Base-by-base conservation (phyloP, 2,797 vertebrate species). In the Sebastes taczanowskii region DNA sequence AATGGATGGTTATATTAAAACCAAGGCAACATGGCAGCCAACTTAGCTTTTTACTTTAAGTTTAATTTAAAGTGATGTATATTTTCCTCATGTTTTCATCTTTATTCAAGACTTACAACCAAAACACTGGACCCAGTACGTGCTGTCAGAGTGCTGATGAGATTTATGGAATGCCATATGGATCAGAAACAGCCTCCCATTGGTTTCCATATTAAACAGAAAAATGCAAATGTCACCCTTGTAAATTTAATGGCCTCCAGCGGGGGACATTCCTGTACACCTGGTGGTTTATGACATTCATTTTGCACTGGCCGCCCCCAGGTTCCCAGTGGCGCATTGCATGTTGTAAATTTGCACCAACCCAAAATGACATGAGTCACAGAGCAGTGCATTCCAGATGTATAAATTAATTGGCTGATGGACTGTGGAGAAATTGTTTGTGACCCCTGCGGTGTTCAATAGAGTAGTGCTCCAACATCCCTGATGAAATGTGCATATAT, bases 201-300 rank as follows among this genome's bases (percentile, higher is more conserved):
- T 52, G 64, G 46, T 80, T 86, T 83, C 38, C 5, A 49, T 80
- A 75, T 68, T 77, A 62, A 77, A 71, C 14, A 65, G 8, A 42
- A 69, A 69, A 81, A 84, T 80, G 63, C 35, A 77, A 86, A 82
- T 86, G 71, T 29, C 62, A 77, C 27, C 20, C 64, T 38, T 86
- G 73, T 84, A 68, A 84, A 75, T 74, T 30, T 71, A 88, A 85
- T 62, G 68, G 46, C 74, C 58, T 68, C 75, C 85, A 71, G 77
- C 6, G 2, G 72, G 53, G 63, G 66, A 83, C 52, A 30, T 67
- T 76, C 61, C 52, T 52, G 46, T 52, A 52, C 81, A 79, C 62
- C 67, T 75, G 80, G 55, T 77, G 85, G 73, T 88, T 88, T 88
- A 87, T 88, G 66, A 63, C 62, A 73, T 74, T 84, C 1, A 86